Evolutionary conservation across 2,888 invertebrate species (phyloP).

Genomic region (Scelioninae gen. 1): DNA sequence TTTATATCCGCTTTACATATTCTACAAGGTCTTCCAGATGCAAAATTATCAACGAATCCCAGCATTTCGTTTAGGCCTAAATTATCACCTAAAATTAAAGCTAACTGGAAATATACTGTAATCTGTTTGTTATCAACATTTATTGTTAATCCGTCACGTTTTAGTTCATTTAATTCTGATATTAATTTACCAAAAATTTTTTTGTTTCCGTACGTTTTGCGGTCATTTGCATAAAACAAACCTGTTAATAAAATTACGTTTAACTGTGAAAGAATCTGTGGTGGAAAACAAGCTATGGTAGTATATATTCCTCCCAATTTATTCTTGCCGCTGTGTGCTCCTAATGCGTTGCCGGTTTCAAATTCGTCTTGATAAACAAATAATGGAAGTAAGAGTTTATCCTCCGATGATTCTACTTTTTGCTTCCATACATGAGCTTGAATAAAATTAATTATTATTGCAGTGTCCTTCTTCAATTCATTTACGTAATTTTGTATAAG

Average conservation of each 20-base stretch:
- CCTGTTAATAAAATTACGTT: conserved; percentile 38
- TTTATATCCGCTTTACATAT: conserved; percentile 20
- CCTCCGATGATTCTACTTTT: conserved; percentile 11
- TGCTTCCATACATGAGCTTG: conserved; percentile 32
- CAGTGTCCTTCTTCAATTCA: conserved; percentile 22
- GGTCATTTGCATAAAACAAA: conserved; percentile 43
- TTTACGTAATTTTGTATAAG: conserved; percentile 27
- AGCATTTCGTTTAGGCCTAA: conserved; percentile 47
- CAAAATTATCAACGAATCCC: conserved; percentile 46
- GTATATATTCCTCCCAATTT: background rate
- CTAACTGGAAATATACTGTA: conserved; percentile 41
- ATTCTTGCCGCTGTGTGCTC: conserved; percentile 12
- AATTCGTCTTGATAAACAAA: conserved; percentile 39
- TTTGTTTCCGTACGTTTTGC: conserved; percentile 29
- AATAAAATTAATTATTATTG: conserved; percentile 37
- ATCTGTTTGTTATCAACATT: conserved; percentile 15
- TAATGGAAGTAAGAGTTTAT: conserved; percentile 36
- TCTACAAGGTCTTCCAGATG: conserved; percentile 38
- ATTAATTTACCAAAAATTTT: conserved; percentile 34
- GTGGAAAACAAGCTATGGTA: conserved; percentile 18
- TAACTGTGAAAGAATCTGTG: conserved; percentile 29
- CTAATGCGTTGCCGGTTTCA: conserved; percentile 24
- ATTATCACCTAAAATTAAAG: conserved; percentile 38
- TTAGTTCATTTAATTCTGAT: conserved; percentile 46
- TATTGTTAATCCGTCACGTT: conserved; percentile 33